These are phyloP conservation scores for Phylloscopus trochilus DNA, from an alignment of 2,113 vertebrate genomes.

Conservation along the genomic window DNA sequence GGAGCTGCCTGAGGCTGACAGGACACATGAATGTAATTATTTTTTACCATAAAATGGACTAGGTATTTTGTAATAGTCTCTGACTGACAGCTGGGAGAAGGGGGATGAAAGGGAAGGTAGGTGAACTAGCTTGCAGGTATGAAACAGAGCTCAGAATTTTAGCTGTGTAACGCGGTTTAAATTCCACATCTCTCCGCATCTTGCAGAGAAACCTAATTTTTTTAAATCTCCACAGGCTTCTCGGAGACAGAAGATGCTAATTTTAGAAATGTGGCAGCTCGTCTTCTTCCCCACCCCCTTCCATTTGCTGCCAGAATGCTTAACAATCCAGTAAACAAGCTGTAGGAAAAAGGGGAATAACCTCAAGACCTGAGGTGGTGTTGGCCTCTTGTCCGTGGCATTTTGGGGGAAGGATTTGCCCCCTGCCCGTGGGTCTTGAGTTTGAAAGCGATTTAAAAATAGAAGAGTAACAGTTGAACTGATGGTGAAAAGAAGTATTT, in stretches of 20 bases:
- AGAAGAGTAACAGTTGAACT: not conserved
- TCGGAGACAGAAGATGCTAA: slow-evolving; percentile 61
- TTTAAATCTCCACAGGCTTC: slow-evolving; percentile 62
- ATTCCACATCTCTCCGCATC: slow-evolving; percentile 24
- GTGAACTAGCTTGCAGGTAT: not conserved
- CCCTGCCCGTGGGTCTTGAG: not conserved
- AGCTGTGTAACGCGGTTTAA: not conserved
- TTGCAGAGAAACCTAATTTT: slow-evolving; percentile 55
- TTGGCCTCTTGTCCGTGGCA: not conserved
- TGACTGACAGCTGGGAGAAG: not conserved
- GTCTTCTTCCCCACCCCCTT: slow-evolving; percentile 45
- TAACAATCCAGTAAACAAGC: slow-evolving; percentile 61
- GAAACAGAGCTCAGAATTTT: not conserved
- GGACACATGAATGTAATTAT: not conserved
- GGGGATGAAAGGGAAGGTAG: not conserved
- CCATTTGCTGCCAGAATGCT: slow-evolving; percentile 52
- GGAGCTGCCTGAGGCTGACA: not conserved
- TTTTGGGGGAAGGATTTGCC: not conserved
- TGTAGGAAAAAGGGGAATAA: not conserved
- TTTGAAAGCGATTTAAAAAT: slow-evolving; percentile 13
- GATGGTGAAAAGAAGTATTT: not conserved
- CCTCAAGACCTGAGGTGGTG: not conserved
- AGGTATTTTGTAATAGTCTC: not conserved
- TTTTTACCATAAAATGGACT: not conserved
- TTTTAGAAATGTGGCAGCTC: slow-evolving; percentile 67